Evolutionary conservation across 37 sponge, comb jelly and placozoan species (phyloP).

Genomic region (Spongia lamella): DNA sequence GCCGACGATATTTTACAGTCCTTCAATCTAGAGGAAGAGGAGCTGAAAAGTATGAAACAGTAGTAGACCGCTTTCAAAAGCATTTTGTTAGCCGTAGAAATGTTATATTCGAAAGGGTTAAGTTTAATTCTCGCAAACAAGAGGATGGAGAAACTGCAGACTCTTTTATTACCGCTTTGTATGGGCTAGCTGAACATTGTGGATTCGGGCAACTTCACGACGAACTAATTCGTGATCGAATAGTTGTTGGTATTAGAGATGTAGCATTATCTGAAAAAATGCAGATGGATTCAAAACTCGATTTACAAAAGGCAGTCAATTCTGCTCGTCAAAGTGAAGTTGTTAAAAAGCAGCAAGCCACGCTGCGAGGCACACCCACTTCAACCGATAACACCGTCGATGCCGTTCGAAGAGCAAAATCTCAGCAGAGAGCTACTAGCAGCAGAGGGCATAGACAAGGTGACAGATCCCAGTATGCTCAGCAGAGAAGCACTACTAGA

Average conservation of each 20-base stretch:
- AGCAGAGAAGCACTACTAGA: too few relatives aligned
- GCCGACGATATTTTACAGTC: slow-evolving; percentile 3
- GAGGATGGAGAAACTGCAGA: slow-evolving; percentile 2
- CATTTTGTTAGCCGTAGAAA: background rate
- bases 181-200: too few relatives aligned
- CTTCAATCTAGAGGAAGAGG: too few relatives aligned
- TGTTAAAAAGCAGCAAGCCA: slow-evolving; percentile 2
- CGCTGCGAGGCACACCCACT: background rate
- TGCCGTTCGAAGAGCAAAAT: too few relatives aligned
- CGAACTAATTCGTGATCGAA: background rate
- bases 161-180: background rate
- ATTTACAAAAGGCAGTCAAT: background rate
- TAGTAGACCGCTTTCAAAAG: background rate
- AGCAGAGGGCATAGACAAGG: too few relatives aligned
- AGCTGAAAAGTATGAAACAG: background rate
- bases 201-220: background rate
- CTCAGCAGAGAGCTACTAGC: too few relatives aligned
- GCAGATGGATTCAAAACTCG: background rate
- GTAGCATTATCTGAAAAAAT: background rate
- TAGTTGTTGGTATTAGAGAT: background rate
- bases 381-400: too few relatives aligned
- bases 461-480: too few relatives aligned
- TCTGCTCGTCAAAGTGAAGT: background rate
- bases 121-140: background rate
- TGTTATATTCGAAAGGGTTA: background rate